Evolutionary conservation across 2,797 vertebrate genomes (phyloP), one percentile per base, ranked within the genome.

Genomic region (Bradypodion pumilum): DNA sequence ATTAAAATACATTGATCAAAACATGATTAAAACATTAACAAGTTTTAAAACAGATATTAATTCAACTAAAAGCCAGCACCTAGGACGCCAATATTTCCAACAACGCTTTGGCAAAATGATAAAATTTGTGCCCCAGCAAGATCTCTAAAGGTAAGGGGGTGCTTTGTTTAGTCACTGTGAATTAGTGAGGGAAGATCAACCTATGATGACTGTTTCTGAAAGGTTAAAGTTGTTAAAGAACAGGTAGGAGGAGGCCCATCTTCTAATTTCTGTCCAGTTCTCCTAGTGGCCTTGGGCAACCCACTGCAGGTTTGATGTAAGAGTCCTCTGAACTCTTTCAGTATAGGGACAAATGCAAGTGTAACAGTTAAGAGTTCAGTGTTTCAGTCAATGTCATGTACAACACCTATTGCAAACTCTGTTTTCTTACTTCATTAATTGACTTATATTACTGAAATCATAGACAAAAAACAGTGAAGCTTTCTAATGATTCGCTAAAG

Each of bases 71-170:
- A n/a, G n/a, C n/a, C n/a, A n/a, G n/a, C n/a, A n/a, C n/a, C n/a
- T n/a, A n/a, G n/a, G n/a, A n/a, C 52, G 56, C 80, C 62, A 91
- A 88, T 8, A 74, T 63, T 85, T 90, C 49, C 49, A 79, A 25
- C 52, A 65, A 25, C 63, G 62, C 60, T 80, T 81, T 89, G 75
- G 27, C 75, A 78, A 62, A 80, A 77, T 19, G 7, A 82, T 19
- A 56, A 49, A 62, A 27, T 42, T 25, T n/a, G 62, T 62, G 60
- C 21, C 80, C 49, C 23, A 44, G 59, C 40, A 81, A 46, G 37
- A 62, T n/a, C 70, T 63, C 70, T 62, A 32, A 4, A 42, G 56
- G 40, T 27, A 62, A 62, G 10, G 52, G n/a, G 5, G n/a, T n/a
- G n/a, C 40, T 73, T 73, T 63, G 29, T 74, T 63, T 49, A 63